Conservation (phyloP, 53 echinoderm and acorn worm species). For the Antedon mediterranea region DNA sequence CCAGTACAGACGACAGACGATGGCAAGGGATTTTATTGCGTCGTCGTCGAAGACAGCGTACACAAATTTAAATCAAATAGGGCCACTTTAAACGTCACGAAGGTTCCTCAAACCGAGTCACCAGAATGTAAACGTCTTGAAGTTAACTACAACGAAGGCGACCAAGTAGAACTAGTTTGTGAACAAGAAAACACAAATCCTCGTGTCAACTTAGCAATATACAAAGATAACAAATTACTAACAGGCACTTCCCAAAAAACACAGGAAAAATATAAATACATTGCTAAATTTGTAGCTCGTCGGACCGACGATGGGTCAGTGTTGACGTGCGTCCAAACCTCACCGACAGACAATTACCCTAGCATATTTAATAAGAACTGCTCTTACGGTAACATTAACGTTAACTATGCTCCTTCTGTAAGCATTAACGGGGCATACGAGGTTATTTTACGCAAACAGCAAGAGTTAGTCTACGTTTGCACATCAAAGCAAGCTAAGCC, state of each 20-base stretch:
- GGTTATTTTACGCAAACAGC: neutral
- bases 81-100: neutral
- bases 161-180: neutral
- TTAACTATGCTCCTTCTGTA: neutral
- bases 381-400: neutral
- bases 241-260: neutral
- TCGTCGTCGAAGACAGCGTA: neutral
- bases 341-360: neutral
- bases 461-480: neutral
- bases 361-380: neutral
- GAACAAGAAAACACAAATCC: neutral
- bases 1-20: neutral
- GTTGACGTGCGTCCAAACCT: neutral
- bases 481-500: neutral
- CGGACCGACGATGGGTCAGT: neutral
- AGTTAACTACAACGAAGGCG: neutral
- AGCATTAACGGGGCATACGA: neutral
- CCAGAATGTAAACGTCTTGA: neutral
- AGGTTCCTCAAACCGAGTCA: neutral
- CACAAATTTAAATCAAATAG: neutral
- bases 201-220: neutral
- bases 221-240: neutral
- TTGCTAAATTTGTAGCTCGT: neutral
- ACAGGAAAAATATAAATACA: neutral
- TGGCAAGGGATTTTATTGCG: neutral